Percentiles rank a stretch among this genome's conserved stretches.
phyloP scores from a whole-genome alignment of 1,140 invertebrate genomes.

The Vanessa tameamea region DNA sequence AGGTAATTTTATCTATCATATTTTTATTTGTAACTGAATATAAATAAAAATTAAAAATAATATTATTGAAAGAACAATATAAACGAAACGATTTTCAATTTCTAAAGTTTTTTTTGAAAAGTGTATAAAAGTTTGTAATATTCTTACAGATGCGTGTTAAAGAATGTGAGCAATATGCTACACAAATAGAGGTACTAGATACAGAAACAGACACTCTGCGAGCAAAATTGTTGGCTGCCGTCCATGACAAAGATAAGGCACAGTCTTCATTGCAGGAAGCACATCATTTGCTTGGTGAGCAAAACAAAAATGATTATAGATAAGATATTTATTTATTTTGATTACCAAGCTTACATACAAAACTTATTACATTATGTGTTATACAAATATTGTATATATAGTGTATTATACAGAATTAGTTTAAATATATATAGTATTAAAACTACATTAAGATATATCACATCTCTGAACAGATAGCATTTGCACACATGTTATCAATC shows the following conservation, averaged over 20 bases:
- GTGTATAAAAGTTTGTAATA: neutral
- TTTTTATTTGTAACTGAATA: too few species aligned
- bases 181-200: conserved; percentile 65
- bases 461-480: too few species aligned
- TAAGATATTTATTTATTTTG: too few species aligned
- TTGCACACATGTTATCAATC: too few species aligned
- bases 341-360: too few species aligned
- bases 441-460: too few species aligned
- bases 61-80: too few species aligned
- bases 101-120: neutral
- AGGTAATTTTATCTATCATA: conserved; percentile 54
- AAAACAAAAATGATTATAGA: neutral
- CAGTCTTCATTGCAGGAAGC: conserved; percentile 78
- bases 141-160: conserved; percentile 66
- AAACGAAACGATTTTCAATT: too few species aligned
- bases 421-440: too few species aligned
- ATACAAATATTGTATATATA: too few species aligned
- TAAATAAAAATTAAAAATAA: too few species aligned
- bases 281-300: conserved; percentile 79
- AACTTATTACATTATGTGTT: neutral
- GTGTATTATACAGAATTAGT: too few species aligned
- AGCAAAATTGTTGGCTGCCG: conserved; percentile 71
- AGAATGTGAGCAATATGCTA: conserved; percentile 69
- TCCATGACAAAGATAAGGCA: conserved; percentile 80
- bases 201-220: conserved; percentile 66